Percentiles rank a stretch among this genome's conserved stretches.
phyloP scores from a whole-genome alignment of 2,113 vertebrate genomes.

The Mohoua ochrocephala region DNA sequence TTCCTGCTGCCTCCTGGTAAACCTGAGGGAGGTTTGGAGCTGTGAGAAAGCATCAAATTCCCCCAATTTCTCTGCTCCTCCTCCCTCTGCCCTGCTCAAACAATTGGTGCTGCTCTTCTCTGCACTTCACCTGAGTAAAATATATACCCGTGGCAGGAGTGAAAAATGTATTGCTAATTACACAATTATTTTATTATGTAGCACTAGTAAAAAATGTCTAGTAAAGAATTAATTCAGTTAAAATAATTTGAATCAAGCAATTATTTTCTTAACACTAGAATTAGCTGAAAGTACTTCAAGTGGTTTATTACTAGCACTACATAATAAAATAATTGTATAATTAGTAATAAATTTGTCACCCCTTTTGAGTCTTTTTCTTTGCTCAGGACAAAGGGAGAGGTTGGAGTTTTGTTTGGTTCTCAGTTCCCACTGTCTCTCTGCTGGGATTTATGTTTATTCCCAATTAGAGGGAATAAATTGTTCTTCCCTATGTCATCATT shows the following conservation, averaged over 20 bases:
- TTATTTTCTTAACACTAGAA: conserved; percentile 82
- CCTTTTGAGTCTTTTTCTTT: conserved; percentile 62
- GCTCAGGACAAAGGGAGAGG: conserved; percentile 57
- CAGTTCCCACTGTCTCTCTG: background rate
- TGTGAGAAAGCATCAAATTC: background rate
- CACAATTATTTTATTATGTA: conserved; percentile 79
- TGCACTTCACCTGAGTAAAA: conserved; percentile 62
- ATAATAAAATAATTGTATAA: conserved; percentile 76
- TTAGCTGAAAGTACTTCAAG: conserved; percentile 76
- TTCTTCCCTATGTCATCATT: background rate
- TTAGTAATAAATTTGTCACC: conserved; percentile 80
- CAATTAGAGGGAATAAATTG: background rate
- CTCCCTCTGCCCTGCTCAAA: background rate
- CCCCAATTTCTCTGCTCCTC: background rate
- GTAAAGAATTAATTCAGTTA: conserved; percentile 81
- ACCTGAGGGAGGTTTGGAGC: background rate
- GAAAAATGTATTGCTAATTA: conserved; percentile 78
- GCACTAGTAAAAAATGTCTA: conserved; percentile 75
- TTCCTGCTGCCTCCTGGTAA: background rate
- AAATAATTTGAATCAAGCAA: conserved; percentile 82
- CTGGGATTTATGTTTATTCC: conserved; percentile 18
- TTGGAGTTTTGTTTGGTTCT: conserved; percentile 27
- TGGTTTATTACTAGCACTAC: conserved; percentile 75
- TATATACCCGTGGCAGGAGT: conserved; percentile 67
- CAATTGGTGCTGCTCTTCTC: background rate